These are phyloP conservation scores for Eupithecia pulchellata DNA, from an alignment of 2,888 invertebrate genomes.

Conservation along the genomic window DNA sequence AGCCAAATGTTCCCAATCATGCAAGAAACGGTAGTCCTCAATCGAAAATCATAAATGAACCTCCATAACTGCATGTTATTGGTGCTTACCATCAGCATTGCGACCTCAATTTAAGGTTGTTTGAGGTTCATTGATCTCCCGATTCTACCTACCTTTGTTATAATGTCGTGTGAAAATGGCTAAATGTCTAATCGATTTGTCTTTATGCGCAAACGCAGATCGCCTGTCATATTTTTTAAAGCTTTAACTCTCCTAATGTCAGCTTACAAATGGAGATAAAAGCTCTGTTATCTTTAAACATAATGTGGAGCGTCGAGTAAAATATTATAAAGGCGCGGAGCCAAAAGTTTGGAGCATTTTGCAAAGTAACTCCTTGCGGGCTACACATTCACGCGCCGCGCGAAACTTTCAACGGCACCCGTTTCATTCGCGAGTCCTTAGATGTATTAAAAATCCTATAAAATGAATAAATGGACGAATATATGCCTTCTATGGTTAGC, in stretches of 20 bases:
- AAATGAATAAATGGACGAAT: constrained; percentile 64
- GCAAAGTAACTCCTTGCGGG: constrained; percentile 79
- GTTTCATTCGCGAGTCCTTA: constrained; percentile 42
- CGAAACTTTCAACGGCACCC: constrained; percentile 37
- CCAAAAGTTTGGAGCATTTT: constrained; percentile 75
- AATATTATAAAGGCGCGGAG: constrained; percentile 81
- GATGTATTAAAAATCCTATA: constrained; percentile 56
- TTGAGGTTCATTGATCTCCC: constrained; percentile 62
- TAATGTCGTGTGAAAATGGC: constrained; percentile 56
- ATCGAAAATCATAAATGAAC: constrained; percentile 31
- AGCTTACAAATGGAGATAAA: constrained; percentile 78
- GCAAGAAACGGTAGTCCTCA: constrained; percentile 24
- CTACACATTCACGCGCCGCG: constrained; percentile 74
- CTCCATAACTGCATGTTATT: constrained; percentile 26
- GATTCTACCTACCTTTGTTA: constrained; percentile 57
- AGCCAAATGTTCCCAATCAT: constrained; percentile 10
- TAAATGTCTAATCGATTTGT: constrained; percentile 62
- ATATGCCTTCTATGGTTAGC: constrained; percentile 63
- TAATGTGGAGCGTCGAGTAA: constrained; percentile 78
- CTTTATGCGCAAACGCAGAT: constrained; percentile 62
- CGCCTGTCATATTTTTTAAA: constrained; percentile 71
- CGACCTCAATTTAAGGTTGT: constrained; percentile 49
- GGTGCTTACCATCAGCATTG: constrained; percentile 27
- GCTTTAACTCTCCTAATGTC: constrained; percentile 63
- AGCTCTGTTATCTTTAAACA: constrained; percentile 80